Evolutionary conservation across 2,888 invertebrate species (phyloP).

Genomic region (Penaeus monodon): DNA sequence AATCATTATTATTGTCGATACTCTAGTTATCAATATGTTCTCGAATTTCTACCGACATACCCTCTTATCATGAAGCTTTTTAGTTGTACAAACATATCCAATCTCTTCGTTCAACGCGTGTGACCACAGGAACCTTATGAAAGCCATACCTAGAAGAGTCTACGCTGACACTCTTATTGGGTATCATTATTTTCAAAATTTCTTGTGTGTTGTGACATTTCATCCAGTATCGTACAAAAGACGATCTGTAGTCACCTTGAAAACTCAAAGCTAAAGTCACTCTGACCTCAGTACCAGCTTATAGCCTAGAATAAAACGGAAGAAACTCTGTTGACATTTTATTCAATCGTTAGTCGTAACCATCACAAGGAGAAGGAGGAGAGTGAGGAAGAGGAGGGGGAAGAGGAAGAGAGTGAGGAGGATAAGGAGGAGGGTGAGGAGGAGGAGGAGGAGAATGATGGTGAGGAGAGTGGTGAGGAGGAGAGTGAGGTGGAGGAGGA

Average conservation of each 20-base stretch:
- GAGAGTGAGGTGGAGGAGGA: too few species aligned
- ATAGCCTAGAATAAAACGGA: neutral
- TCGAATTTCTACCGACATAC: neutral
- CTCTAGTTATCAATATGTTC: neutral
- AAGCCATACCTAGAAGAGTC: neutral
- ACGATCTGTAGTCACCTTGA: too few species aligned
- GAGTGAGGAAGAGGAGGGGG: neutral
- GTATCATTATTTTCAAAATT: too few species aligned
- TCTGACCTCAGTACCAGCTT: neutral
- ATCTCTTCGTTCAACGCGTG: too few species aligned
- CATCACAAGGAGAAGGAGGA: neutral
- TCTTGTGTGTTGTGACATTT: neutral
- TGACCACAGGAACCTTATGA: too few species aligned
- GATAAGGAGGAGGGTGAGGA: neutral
- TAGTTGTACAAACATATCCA: too few species aligned
- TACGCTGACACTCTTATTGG: neutral
- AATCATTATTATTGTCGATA: too few species aligned
- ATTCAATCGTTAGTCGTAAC: neutral
- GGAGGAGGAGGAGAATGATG: neutral
- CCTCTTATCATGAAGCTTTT: too few species aligned
- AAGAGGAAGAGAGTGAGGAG: neutral
- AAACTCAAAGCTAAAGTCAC: too few species aligned
- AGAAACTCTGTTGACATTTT: neutral
- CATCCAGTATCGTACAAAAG: too few species aligned
- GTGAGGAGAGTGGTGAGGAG: too few species aligned